Percentiles rank a stretch among this genome's conserved stretches.
phyloP scores from a whole-genome alignment of 2,113 vertebrate genomes.

The Myiozetetes cayanensis region DNA sequence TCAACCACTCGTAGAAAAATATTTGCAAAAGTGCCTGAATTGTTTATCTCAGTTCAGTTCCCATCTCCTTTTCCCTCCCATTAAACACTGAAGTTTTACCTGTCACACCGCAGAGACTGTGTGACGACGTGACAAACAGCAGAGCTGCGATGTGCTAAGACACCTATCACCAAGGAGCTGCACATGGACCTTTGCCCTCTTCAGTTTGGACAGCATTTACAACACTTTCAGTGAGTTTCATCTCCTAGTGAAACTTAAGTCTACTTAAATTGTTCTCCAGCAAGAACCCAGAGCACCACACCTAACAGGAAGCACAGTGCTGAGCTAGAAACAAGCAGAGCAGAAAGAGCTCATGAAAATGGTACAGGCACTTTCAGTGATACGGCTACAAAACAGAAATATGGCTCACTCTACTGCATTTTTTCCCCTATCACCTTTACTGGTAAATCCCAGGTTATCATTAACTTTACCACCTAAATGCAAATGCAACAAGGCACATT shows the following conservation, averaged over 20 bases:
- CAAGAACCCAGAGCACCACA: neutral
- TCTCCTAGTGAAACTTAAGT: neutral
- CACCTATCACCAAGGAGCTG: neutral
- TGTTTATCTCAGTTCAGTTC: neutral
- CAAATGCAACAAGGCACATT: neutral
- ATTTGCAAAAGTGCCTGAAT: neutral
- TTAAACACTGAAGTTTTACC: neutral
- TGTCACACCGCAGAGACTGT: rapidly evolving
- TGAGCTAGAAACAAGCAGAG: neutral
- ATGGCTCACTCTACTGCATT: neutral
- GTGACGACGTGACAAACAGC: neutral
- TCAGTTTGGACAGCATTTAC: neutral
- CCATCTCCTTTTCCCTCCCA: neutral
- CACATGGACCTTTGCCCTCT: neutral
- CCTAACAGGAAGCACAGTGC: neutral
- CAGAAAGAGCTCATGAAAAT: neutral
- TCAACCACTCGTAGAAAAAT: neutral
- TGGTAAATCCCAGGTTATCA: neutral
- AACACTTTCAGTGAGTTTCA: neutral
- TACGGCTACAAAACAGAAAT: neutral
- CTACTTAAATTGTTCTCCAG: neutral
- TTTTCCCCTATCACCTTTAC: neutral
- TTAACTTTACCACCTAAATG: neutral
- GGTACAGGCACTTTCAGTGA: neutral
- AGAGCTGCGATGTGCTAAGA: neutral